Evolutionary conservation across 2,113 vertebrate genomes (phyloP).

Genomic region (Malurus cyaneus): DNA sequence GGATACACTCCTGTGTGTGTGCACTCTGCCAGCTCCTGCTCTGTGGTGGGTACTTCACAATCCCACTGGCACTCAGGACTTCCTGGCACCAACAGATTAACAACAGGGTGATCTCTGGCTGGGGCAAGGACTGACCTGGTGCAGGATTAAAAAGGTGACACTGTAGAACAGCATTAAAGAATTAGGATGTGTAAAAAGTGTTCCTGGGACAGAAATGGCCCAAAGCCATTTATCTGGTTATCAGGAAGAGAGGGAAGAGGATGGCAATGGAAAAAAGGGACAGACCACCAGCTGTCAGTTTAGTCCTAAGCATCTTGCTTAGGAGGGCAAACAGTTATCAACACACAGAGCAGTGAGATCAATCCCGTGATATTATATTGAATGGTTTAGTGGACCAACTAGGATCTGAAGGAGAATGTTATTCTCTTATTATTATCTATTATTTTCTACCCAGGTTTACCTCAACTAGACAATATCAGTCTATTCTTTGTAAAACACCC

Average conservation of each 20-base stretch:
- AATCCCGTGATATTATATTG: not conserved
- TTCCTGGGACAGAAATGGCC: not conserved
- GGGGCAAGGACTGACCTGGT: not conserved
- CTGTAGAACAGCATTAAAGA: not conserved
- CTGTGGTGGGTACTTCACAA: not conserved
- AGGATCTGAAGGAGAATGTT: not conserved
- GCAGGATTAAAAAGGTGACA: not conserved
- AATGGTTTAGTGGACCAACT: not conserved
- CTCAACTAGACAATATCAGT: not conserved
- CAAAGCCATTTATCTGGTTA: not conserved
- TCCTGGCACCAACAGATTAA: not conserved
- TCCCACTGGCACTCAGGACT: not conserved
- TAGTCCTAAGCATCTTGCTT: not conserved
- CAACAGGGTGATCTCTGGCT: not conserved
- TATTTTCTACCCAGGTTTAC: not conserved
- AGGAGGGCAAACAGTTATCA: not conserved
- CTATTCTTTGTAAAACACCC: not conserved
- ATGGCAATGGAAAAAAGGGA: not conserved
- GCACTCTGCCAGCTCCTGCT: not conserved
- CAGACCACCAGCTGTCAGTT: not conserved
- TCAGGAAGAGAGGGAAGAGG: not conserved
- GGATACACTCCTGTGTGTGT: not conserved
- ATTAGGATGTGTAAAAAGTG: not conserved
- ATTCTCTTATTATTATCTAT: not conserved
- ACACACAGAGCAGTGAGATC: fast-evolving